Base-by-base conservation (phyloP, 1,140 invertebrate species). In the Drosophila novamexicana region DNA sequence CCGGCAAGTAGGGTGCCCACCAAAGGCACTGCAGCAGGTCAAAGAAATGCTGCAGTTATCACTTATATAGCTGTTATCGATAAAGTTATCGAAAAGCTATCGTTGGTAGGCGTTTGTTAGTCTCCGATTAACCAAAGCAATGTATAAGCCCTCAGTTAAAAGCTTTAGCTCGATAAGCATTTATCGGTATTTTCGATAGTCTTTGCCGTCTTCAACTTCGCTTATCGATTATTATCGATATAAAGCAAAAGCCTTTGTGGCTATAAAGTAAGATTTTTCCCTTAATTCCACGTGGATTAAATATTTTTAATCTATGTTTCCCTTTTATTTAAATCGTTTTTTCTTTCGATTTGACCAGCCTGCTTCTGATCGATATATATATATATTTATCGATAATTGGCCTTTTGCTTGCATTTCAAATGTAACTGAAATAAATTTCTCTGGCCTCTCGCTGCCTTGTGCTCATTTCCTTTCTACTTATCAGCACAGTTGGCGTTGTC, bases 381-480 rank as follows among this genome's bases (percentile, higher is more conserved):
- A 36, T 18, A 18, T 18, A 18, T 16, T 57, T 58, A 67, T 67
- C 64, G 64, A 67, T 37, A 54, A 22, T 6, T 64, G 9, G 4
- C 3, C 8, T 3, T 14, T 6, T 7, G 37, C 7, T 8, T 49
- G 42, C 12, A 14, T 44, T 47, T 14, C 6, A 47, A 47, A 45
- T 47, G 9, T 47, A 59, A 44, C 42, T 59, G n/a, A 12, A 66
- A 57, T 40, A 10, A 40, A 40, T 49, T 58, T 47, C 5, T 50
- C 36, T 59, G 45, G 52, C 34, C 10, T 42, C 12, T 1, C n/a
- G 50, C 50, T 54, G 65, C 81, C 77, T 85, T 86, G 81, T 78
- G 34, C 82, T 54, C 82, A 75, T 79, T 86, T 86, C 70, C 75
- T 58, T 76, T 66, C 34, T 42, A 65, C 75, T 85, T 85, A 85